A percentile compares a stretch with the other conserved stretches of the same genome.
Evolutionary conservation across 2,113 vertebrate genomes (phyloP).

Genomic region (Eurypyga helias): DNA sequence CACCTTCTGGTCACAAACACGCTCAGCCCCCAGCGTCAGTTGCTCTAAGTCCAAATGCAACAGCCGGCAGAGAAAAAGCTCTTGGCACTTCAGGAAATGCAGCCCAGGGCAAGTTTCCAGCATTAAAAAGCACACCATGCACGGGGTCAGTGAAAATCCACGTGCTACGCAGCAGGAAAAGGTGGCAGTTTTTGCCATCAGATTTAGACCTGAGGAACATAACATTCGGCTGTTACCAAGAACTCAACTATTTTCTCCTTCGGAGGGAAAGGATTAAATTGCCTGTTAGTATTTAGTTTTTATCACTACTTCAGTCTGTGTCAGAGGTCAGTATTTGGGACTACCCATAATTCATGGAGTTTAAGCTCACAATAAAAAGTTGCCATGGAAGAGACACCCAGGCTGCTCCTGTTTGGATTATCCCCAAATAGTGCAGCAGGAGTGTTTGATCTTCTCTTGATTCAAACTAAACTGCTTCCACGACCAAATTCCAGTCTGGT

Average conservation of each 20-base stretch:
- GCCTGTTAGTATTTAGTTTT: neutral
- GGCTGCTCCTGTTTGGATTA: neutral
- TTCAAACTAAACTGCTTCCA: neutral
- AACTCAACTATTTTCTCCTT: neutral
- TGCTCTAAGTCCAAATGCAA: neutral
- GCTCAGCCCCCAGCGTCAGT: neutral
- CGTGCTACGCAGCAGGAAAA: rapidly evolving
- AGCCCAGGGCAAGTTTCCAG: neutral
- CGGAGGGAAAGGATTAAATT: neutral
- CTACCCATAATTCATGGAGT: neutral
- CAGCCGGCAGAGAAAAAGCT: neutral
- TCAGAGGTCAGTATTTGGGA: neutral
- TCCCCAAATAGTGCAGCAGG: rapidly evolving
- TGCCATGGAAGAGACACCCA: neutral
- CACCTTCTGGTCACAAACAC: conserved; percentile 30
- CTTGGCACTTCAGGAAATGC: neutral
- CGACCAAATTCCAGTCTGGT: neutral
- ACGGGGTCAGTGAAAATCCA: neutral
- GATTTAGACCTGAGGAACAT: neutral
- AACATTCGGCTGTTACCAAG: neutral
- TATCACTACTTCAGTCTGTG: neutral
- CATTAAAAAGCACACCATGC: neutral
- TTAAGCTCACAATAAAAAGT: neutral
- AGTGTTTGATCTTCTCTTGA: neutral
- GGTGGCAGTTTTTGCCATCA: rapidly evolving